Evolutionary conservation across 1,140 invertebrate genomes (phyloP), one percentile per base, ranked within the genome.

Genomic region (Megalonaias nervosa): DNA sequence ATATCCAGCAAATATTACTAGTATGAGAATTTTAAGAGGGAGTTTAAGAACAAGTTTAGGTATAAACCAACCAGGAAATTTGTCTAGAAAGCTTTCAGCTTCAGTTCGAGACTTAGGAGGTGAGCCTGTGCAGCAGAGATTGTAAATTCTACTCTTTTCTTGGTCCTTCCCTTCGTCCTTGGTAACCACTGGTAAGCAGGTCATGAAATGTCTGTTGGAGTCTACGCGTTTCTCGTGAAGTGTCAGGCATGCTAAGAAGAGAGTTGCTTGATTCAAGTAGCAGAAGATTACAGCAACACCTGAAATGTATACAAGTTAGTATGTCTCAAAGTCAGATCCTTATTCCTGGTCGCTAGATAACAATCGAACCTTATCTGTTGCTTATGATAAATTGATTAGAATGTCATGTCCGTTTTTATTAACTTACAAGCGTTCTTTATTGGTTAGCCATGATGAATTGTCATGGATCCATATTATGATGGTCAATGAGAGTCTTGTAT

Each of bases 1-100:
- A 86, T 99, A 99, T 0, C 93, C 91, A 17, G 94, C 91, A 89
- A 98, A 99, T n/a, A 94, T 90, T 0, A 97, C 31, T 5, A 98
- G 93, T 16, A 98, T 94, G 12, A 96, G 65, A 0, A 83, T 75
- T 80, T 91, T 93, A 2, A 96, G 97, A 66, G 94, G 75, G 14
- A 60, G 23, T n/a, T 68, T 79, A 13, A 72, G 31, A 72, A 77
- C 75, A 12, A 77, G 66, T 72, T 77, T 77, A 15, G 75, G 75
- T 11, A 77, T 16, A 14, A 77, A 23, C 69, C 70, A 77, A 31
- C 70, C 48, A 26, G 75, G 75, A 59, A 77, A 38, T 61, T 77
- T 77, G 62, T 77, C 75, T 9, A 77, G 16, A 66, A 72, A 67
- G 67, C 75, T 72, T 66, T 77, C 75, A 2, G 69, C 69, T 21